phyloP scores from a whole-genome alignment of 2,113 vertebrate genomes.

The Gila orcuttii region DNA sequence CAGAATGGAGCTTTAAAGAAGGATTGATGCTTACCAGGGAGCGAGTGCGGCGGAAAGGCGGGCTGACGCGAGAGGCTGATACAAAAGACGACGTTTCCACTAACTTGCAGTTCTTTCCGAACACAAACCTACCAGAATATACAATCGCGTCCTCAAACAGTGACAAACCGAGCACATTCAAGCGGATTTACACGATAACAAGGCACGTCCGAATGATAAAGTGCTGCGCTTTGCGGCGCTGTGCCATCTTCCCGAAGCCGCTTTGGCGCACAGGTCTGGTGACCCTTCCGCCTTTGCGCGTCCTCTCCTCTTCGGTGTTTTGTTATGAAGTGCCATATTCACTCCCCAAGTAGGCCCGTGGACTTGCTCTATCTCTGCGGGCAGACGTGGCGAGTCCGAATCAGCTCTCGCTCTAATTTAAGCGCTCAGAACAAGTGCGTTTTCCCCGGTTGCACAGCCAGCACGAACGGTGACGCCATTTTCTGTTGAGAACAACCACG shows the following conservation, averaged over 20 bases:
- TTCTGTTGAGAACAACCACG: conserved; percentile 81
- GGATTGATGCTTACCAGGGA: conserved; percentile 73
- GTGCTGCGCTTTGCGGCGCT: conserved; percentile 78
- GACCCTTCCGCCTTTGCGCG: conserved; percentile 85
- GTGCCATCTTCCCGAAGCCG: conserved; percentile 80
- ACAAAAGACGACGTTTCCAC: conserved; percentile 71
- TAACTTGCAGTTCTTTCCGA: conserved; percentile 50
- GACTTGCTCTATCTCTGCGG: conserved; percentile 47
- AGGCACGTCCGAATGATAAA: conserved; percentile 61
- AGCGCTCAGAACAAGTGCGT: conserved; percentile 73
- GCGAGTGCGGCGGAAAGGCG: conserved; percentile 81
- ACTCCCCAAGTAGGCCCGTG: conserved; percentile 30
- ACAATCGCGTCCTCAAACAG: not conserved
- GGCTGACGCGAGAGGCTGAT: conserved; percentile 72
- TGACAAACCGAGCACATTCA: not conserved
- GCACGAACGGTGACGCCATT: conserved; percentile 85
- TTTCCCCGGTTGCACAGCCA: conserved; percentile 76
- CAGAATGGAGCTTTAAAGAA: conserved; percentile 74
- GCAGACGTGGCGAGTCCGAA: conserved; percentile 36
- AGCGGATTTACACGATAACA: conserved; percentile 10
- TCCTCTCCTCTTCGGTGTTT: conserved; percentile 69
- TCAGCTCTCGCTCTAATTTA: conserved; percentile 50
- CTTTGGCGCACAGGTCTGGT: conserved; percentile 82
- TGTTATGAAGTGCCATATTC: conserved; percentile 1
- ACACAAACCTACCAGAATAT: conserved; percentile 25